Evolutionary conservation across 2,797 vertebrate genomes (phyloP).

Genomic region (Acanthopagrus latus): DNA sequence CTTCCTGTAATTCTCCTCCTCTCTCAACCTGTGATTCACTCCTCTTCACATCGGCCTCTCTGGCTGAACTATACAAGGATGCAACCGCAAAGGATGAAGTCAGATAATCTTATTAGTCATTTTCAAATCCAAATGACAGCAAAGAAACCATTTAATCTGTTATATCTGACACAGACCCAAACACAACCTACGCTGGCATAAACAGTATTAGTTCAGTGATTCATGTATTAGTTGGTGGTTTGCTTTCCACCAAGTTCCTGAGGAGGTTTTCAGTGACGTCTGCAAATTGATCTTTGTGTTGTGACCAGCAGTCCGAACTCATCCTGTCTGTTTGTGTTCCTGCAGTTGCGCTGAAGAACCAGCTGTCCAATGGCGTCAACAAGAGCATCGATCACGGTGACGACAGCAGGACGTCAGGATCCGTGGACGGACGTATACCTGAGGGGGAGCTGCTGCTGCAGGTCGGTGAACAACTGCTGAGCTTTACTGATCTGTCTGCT

Average conservation of each 20-base stretch:
- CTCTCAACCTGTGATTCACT: background rate
- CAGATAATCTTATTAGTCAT: background rate
- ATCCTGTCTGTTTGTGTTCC: slow-evolving; percentile 38
- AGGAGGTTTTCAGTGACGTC: too few relatives aligned
- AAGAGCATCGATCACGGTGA: slow-evolving; percentile 23
- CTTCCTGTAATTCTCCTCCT: background rate
- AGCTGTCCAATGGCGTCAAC: slow-evolving; percentile 34
- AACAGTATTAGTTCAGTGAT: too few relatives aligned
- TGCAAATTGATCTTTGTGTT: background rate
- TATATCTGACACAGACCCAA: background rate
- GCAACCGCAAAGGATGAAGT: background rate
- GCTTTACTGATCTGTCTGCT: too few relatives aligned
- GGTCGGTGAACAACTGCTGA: slow-evolving; percentile 69
- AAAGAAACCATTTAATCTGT: background rate
- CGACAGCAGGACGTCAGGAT: background rate
- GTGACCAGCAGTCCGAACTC: background rate
- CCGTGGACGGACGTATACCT: slow-evolving; percentile 40
- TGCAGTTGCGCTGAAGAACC: slow-evolving; percentile 82
- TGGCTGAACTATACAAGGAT: background rate
- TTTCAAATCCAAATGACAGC: background rate
- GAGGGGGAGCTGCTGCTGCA: slow-evolving; percentile 89
- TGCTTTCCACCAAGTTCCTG: too few relatives aligned
- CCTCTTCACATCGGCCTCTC: background rate
- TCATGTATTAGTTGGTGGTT: too few relatives aligned
- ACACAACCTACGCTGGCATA: too few relatives aligned